These are phyloP conservation scores for Taphrorychus bicolor DNA, from an alignment of 2,888 invertebrate genomes.

Conservation along the genomic window DNA sequence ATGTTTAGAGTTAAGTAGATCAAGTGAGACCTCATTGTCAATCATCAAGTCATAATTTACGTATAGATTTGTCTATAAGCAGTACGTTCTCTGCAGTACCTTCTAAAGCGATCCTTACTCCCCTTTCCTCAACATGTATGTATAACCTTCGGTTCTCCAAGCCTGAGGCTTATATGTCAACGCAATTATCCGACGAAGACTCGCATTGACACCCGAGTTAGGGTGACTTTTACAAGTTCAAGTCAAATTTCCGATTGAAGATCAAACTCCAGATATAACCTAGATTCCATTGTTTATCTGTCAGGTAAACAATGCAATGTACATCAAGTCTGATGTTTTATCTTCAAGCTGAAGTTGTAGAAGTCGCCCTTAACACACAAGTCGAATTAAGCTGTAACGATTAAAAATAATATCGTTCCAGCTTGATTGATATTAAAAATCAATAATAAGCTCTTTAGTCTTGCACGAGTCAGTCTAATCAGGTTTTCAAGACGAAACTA, in stretches of 20 bases:
- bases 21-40: too few relatives aligned
- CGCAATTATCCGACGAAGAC: background rate
- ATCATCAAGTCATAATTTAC: too few relatives aligned
- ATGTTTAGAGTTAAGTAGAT: too few relatives aligned
- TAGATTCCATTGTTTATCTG: too few relatives aligned
- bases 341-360: slow-evolving; percentile 29
- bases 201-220: too few relatives aligned
- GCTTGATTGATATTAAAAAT: slow-evolving; percentile 35
- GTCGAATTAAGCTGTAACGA: slow-evolving; percentile 26
- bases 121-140: background rate
- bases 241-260: too few relatives aligned
- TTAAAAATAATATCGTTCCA: slow-evolving; percentile 26
- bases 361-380: slow-evolving; percentile 26
- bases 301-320: slow-evolving; percentile 11
- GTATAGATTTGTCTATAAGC: too few relatives aligned
- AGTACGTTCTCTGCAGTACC: too few relatives aligned
- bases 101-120: too few relatives aligned
- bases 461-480: slow-evolving; percentile 20
- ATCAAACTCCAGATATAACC: too few relatives aligned
- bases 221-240: too few relatives aligned
- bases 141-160: background rate
- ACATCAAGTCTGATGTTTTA: slow-evolving; percentile 11
- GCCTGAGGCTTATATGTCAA: background rate
- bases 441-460: slow-evolving; percentile 24
- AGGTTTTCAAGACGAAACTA: too few relatives aligned